These are phyloP conservation scores for Aphelenchoides besseyi DNA, from an alignment of 1,140 invertebrate species.

Conservation along the genomic window DNA sequence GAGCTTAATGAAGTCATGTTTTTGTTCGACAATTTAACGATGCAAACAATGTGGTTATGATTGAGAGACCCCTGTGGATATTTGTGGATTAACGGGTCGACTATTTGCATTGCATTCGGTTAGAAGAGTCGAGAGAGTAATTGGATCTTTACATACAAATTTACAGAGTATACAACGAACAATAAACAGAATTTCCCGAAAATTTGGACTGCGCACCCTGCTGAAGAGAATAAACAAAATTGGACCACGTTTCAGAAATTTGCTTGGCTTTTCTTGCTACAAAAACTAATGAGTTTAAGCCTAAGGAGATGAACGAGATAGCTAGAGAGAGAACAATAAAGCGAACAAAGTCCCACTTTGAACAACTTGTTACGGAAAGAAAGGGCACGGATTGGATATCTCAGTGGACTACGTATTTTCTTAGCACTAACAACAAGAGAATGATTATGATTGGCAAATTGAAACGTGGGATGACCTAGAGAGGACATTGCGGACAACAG, in stretches of 20 bases:
- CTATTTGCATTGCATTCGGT: not conserved
- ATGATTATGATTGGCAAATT: not conserved
- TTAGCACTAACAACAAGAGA: not conserved
- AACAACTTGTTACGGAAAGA: not conserved
- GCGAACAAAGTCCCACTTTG: not conserved
- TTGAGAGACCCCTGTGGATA: not conserved
- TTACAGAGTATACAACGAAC: not conserved
- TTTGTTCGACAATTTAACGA: not conserved
- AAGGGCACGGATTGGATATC: not conserved
- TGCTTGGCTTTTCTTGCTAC: not conserved
- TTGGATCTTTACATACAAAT: not conserved
- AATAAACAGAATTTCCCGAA: not conserved
- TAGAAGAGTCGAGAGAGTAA: not conserved
- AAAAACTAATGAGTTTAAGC: not conserved
- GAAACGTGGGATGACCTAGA: no score
- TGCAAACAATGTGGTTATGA: not conserved
- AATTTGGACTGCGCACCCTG: not conserved
- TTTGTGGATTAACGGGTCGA: not conserved
- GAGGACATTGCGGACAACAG: not conserved
- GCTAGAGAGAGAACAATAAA: not conserved
- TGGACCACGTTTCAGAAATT: conserved; percentile 1
- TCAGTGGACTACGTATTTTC: not conserved
- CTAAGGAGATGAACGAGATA: not conserved
- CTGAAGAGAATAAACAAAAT: not conserved
- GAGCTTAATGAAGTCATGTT: not conserved